phyloP scores from a whole-genome alignment of 37 sponge, comb jelly and placozoan species.

The Eunapius fragilis region DNA sequence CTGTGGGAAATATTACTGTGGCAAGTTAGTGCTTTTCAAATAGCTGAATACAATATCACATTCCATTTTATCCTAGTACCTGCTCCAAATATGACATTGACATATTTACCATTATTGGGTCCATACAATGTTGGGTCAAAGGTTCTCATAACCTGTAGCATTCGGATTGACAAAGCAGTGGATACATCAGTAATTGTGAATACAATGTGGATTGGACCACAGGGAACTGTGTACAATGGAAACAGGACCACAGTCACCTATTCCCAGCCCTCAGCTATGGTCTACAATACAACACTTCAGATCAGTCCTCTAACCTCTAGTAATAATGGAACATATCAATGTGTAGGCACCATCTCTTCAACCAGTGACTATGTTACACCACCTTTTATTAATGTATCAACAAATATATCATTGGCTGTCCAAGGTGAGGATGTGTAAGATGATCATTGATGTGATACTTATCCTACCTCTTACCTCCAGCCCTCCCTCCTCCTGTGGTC shows the following conservation, averaged over 20 bases:
- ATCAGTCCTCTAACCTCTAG: not conserved
- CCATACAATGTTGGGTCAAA: not conserved
- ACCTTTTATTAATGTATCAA: no score
- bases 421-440: not conserved
- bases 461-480: not conserved
- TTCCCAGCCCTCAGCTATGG: not conserved
- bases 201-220: not conserved
- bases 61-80: not conserved
- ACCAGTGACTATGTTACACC: no score
- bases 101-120: not conserved
- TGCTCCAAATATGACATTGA: not conserved
- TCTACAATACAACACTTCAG: not conserved
- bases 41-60: not conserved
- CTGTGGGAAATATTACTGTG: not conserved
- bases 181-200: not conserved
- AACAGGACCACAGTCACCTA: not conserved
- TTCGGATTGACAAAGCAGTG: not conserved
- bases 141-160: not conserved
- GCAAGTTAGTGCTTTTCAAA: conserved; percentile 24
- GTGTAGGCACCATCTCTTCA: no score
- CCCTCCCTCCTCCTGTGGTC: not conserved
- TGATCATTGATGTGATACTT: not conserved
- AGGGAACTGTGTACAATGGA: not conserved
- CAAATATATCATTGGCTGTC: no score
- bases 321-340: no score